Conservation (phyloP, 2,113 vertebrate genomes). For the Tragulus kanchil region DNA sequence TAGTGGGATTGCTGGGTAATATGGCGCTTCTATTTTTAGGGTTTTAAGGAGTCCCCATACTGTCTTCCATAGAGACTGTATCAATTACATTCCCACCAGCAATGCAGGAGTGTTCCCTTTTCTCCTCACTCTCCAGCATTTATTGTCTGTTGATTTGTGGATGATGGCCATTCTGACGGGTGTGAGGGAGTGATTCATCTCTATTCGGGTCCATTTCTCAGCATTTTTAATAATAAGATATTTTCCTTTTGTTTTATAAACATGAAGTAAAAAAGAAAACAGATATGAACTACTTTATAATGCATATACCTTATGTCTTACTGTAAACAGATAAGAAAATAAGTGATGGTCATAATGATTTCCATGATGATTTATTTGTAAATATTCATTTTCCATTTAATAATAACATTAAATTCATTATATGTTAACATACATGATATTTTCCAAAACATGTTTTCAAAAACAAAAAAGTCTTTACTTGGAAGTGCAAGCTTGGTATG, state of each 20-base stretch:
- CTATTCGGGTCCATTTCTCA: no score
- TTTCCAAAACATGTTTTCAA: neutral
- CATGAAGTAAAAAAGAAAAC: constrained; percentile 29
- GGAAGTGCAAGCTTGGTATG: neutral
- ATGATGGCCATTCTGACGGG: no score
- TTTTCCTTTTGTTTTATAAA: neutral
- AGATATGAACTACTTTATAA: neutral
- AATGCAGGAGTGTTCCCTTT: no score
- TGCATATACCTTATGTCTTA: neutral
- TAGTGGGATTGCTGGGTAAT: no score
- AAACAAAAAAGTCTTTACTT: neutral
- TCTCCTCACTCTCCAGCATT: no score
- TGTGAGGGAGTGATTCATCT: no score
- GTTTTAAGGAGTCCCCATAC: no score
- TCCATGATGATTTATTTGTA: neutral
- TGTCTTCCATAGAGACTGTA: no score
- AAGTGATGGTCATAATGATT: neutral
- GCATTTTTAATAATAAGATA: neutral
- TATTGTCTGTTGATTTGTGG: no score
- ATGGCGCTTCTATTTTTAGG: no score
- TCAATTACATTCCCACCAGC: no score
- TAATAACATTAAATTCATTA: neutral
- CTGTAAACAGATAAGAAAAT: neutral
- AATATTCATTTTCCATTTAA: neutral
- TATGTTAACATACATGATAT: neutral